Percentiles rank a stretch among this genome's conserved stretches.
Evolutionary conservation across 2,113 vertebrate species (phyloP).

Genomic region (Gallinago paraguaiae): DNA sequence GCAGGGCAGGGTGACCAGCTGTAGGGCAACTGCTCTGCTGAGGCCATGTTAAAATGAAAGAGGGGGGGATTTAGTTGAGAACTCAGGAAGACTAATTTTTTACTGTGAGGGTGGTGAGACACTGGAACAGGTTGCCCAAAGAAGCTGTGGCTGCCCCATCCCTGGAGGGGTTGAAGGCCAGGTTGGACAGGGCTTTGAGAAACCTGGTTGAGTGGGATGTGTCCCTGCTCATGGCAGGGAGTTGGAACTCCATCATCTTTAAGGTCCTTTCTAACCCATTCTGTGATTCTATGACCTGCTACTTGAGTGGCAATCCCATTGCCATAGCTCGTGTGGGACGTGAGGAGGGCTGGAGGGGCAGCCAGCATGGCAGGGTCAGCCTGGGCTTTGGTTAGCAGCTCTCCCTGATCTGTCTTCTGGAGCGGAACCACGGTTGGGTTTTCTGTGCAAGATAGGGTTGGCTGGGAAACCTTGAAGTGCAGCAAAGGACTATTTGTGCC

Average conservation of each 20-base stretch:
- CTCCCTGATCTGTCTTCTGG: fast-evolving
- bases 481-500: neutral
- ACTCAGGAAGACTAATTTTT: too few species aligned
- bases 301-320: fast-evolving
- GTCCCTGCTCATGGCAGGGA: too few species aligned
- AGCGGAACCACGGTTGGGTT: fast-evolving
- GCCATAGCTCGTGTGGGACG: fast-evolving
- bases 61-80: too few species aligned
- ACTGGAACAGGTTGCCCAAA: too few species aligned
- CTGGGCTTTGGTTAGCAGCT: neutral
- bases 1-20: neutral
- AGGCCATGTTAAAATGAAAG: too few species aligned
- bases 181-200: too few species aligned
- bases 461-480: neutral
- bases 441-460: neutral
- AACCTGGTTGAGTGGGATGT: too few species aligned
- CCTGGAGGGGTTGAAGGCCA: too few species aligned
- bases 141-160: too few species aligned
- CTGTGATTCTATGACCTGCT: neutral
- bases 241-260: too few species aligned
- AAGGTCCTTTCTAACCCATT: too few species aligned
- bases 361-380: neutral
- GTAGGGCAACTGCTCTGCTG: neutral
- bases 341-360: neutral
- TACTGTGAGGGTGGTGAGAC: too few species aligned